These are phyloP conservation scores for Lamellibrachia luymesi DNA, from an alignment of 1,140 invertebrate species.

Conservation along the genomic window DNA sequence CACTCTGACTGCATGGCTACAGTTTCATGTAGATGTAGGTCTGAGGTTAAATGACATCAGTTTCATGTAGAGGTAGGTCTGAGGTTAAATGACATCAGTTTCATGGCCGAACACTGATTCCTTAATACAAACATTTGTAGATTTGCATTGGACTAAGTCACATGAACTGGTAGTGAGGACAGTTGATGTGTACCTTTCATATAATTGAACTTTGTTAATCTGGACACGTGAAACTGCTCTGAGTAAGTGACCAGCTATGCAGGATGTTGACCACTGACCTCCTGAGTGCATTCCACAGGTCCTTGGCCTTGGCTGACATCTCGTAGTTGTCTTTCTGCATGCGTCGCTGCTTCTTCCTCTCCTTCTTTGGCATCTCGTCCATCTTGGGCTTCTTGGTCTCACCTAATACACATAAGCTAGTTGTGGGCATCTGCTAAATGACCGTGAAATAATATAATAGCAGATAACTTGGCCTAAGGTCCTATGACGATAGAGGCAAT, in stretches of 20 bases:
- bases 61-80: too few relatives aligned
- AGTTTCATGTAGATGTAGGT: too few relatives aligned
- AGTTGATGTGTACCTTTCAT: neutral
- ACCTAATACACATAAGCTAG: neutral
- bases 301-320: slow-evolving; percentile 71
- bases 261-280: slow-evolving; percentile 35
- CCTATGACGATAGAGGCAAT: too few relatives aligned
- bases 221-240: neutral
- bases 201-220: neutral
- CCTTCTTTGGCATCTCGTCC: slow-evolving; percentile 46
- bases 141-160: too few relatives aligned
- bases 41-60: too few relatives aligned
- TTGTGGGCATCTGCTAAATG: neutral
- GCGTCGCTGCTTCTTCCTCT: slow-evolving; percentile 47
- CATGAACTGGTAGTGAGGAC: too few relatives aligned
- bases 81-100: too few relatives aligned
- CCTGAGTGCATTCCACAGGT: slow-evolving; percentile 71
- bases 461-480: slow-evolving; percentile 24
- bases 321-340: slow-evolving; percentile 59
- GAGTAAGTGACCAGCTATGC: neutral
- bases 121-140: too few relatives aligned
- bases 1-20: too few relatives aligned
- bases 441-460: neutral
- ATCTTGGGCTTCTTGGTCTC: slow-evolving; percentile 43
- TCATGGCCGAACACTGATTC: too few relatives aligned